These are phyloP conservation scores for Oryzias curvinotus DNA, from an alignment of 2,113 vertebrate genomes.

Conservation along the genomic window DNA sequence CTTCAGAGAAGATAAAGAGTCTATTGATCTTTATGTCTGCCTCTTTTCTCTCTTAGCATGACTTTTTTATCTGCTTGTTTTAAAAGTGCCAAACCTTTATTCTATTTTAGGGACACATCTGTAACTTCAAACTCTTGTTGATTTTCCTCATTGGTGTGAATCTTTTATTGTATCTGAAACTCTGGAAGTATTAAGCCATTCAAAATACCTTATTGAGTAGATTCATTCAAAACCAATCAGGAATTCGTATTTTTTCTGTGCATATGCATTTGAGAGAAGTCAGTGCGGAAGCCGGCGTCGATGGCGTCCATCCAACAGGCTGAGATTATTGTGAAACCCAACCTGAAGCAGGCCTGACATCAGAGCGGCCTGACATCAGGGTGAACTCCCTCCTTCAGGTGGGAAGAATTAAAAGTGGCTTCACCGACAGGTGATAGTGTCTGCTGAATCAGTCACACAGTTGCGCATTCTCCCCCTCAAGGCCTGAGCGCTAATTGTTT, in stretches of 20 bases:
- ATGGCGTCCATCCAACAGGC: slow-evolving; percentile 63
- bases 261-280: slow-evolving; percentile 61
- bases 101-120: slow-evolving; percentile 21
- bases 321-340: slow-evolving; percentile 76
- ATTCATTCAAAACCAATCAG: slow-evolving; percentile 27
- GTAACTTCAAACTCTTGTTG: slow-evolving; percentile 1
- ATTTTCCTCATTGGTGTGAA: too few relatives aligned
- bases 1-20: slow-evolving; percentile 69
- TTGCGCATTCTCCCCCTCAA: slow-evolving; percentile 55
- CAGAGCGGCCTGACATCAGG: slow-evolving; percentile 71
- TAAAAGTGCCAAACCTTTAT: slow-evolving; percentile 13
- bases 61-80: slow-evolving; percentile 11
- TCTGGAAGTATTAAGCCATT: slow-evolving; percentile 48
- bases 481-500: slow-evolving; percentile 66
- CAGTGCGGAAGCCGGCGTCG: slow-evolving; percentile 50
- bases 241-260: slow-evolving; percentile 60
- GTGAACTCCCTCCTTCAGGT: slow-evolving; percentile 76
- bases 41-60: slow-evolving; percentile 8
- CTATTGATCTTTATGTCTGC: slow-evolving; percentile 69
- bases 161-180: slow-evolving; percentile 1
- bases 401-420: slow-evolving; percentile 73
- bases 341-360: slow-evolving; percentile 72
- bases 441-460: slow-evolving; percentile 70
- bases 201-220: slow-evolving; percentile 24
- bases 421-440: slow-evolving; percentile 69